Evolutionary conservation across 2,888 invertebrate genomes (phyloP).

Genomic region (Fabriciana adippe): DNA sequence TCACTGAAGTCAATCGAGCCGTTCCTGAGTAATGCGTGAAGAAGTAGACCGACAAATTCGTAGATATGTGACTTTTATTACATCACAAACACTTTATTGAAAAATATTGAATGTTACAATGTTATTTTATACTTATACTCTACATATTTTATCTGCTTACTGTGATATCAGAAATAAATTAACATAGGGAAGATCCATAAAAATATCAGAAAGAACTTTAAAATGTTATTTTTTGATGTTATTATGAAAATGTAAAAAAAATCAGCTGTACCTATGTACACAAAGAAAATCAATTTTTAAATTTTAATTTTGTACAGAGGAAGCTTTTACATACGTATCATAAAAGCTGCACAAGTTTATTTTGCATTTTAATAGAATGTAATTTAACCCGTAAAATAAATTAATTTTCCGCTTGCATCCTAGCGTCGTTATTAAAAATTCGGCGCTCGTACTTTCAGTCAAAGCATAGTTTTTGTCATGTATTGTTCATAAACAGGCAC

Average conservation of each 20-base stretch:
- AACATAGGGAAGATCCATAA: too few relatives aligned
- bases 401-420: conserved; percentile 19
- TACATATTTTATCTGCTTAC: too few relatives aligned
- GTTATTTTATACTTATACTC: too few relatives aligned
- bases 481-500: background rate
- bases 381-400: conserved; percentile 28
- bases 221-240: background rate
- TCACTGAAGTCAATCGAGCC: too few relatives aligned
- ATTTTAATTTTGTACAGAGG: conserved; percentile 17
- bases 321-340: conserved; percentile 9
- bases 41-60: too few relatives aligned
- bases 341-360: conserved; percentile 23
- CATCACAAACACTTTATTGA: too few relatives aligned
- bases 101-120: too few relatives aligned
- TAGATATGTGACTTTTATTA: too few relatives aligned
- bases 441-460: conserved; percentile 28
- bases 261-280: background rate
- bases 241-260: background rate
- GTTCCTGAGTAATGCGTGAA: too few relatives aligned
- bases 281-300: conserved; percentile 2
- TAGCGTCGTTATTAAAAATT: conserved; percentile 31
- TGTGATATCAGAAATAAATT: too few relatives aligned
- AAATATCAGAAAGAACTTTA: background rate
- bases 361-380: conserved; percentile 29
- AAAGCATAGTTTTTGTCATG: conserved; percentile 35